A percentile compares a stretch with the other conserved stretches of the same genome.
These are phyloP conservation scores for Caenorhabditis auriculariae DNA, from an alignment of 2,888 invertebrate genomes.

Conservation along the genomic window DNA sequence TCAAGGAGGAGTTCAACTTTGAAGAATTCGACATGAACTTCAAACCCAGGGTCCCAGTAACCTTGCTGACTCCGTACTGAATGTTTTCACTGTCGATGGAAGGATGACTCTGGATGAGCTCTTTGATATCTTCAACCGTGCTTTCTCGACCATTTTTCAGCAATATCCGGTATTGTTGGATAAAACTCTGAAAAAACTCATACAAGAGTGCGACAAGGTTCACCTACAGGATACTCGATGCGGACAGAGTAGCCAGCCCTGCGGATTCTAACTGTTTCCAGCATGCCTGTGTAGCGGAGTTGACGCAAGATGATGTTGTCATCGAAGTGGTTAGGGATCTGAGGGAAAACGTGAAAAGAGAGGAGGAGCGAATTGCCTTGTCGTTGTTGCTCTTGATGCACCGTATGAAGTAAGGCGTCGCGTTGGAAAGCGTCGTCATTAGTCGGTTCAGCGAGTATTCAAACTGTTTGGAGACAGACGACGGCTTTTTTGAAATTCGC, in stretches of 20 bases:
- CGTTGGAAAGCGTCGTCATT: constrained; percentile 89
- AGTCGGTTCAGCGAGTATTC: constrained; percentile 82
- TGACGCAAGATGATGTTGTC: constrained; percentile 88
- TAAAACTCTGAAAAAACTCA: constrained; percentile 74
- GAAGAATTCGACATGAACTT: no score
- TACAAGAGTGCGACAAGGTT: background rate
- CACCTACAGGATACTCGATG: constrained; percentile 77
- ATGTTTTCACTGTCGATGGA: constrained; percentile 86
- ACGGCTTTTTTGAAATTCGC: constrained; percentile 68
- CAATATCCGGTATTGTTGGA: constrained; percentile 85
- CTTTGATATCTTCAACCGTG: constrained; percentile 81
- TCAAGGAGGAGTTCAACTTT: no score
- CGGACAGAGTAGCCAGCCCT: constrained; percentile 93
- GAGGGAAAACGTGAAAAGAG: constrained; percentile 38
- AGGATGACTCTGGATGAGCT: constrained; percentile 77
- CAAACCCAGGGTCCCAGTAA: constrained; percentile 21
- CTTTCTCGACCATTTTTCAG: constrained; percentile 82
- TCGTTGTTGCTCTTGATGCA: constrained; percentile 94
- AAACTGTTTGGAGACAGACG: constrained; percentile 92
- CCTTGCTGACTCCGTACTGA: constrained; percentile 84
- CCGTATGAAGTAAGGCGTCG: constrained; percentile 81
- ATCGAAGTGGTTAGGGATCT: constrained; percentile 86
- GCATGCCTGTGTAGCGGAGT: constrained; percentile 91
- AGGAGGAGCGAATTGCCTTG: constrained; percentile 69
- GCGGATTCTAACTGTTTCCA: constrained; percentile 90